Base-by-base conservation (phyloP, 2,797 vertebrate species). In the Crenuchus spilurus region DNA sequence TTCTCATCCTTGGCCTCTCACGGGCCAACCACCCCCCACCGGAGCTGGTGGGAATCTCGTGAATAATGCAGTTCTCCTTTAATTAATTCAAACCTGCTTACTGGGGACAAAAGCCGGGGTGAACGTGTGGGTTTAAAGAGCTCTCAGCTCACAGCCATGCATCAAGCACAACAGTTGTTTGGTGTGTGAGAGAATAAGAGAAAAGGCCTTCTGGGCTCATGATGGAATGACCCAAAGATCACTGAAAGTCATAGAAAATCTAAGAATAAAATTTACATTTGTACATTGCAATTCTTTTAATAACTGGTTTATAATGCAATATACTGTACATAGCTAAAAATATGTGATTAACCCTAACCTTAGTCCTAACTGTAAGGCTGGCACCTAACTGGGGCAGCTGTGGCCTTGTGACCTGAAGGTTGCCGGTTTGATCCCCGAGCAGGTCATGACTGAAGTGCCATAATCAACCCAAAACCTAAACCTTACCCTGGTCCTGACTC, bases 1-100 rank as follows among this genome's bases (percentile, higher is more conserved):
- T 77, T 83, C 74, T 81, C 70, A 76, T 48, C 49, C 58, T 48
- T 49, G 70, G 58, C 66, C 66, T 78, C 71, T 80, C 75, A 58
- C 10, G 4, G 30, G 44, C 65, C 81, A 66, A 18, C 24, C 60
- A 64, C 61, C 68, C 77, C 77, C 81, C 60, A 78, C 69, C 49
- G 65, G 77, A 81, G 77, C 76, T 84, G 77, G 77, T 84, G 82
- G 76, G 82, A 84, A 76, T 80, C 80, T 82, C 0, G 65, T 78
- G 80, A 84, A 84, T 84, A 82, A 82, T 76, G 75, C 65, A 78
- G 70, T 74, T 70, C 57, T 16, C 28, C 35, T 80, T 82, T 82
- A 82, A 80, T 84, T 63, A 75, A 84, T 82, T 80, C 83, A 81
- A 75, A 82, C 80, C 78, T 84, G 75, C 77, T 74, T 65, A 63